Conservation (phyloP, 2,113 vertebrate species). For the Caretta caretta region DNA sequence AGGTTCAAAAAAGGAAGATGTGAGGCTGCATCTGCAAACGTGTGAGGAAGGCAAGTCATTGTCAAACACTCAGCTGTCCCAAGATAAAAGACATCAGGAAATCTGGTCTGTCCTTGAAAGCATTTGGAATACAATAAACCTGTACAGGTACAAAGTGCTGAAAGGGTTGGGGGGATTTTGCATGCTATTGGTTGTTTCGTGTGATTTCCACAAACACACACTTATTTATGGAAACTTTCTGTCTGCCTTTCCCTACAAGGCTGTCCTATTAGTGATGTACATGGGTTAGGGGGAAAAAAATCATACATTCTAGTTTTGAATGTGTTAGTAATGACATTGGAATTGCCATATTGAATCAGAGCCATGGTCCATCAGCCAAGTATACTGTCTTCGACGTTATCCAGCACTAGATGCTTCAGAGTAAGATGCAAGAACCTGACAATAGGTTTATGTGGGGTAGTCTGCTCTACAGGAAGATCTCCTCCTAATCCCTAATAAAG, state of each 20-base stretch:
- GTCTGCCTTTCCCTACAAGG: not conserved
- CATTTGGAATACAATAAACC: conserved; percentile 87
- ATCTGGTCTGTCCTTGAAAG: conserved; percentile 91
- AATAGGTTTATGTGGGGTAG: not conserved
- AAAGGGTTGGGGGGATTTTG: not conserved
- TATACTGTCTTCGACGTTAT: not conserved
- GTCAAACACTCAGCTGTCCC: conserved; percentile 62
- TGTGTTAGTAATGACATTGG: not conserved
- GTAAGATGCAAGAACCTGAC: not conserved
- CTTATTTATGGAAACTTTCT: not conserved
- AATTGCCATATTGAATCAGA: not conserved
- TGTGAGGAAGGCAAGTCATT: conserved; percentile 75
- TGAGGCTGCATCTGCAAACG: conserved; percentile 16
- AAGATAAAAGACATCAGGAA: conserved; percentile 80
- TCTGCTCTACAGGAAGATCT: not conserved
- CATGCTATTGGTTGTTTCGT: not conserved
- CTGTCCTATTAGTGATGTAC: not conserved
- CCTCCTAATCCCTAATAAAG: not conserved
- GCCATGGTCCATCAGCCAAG: not conserved
- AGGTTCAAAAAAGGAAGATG: conserved; percentile 73
- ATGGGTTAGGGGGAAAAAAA: not conserved
- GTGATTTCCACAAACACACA: no score
- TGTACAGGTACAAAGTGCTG: conserved; percentile 82
- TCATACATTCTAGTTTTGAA: not conserved
- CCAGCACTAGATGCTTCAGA: not conserved